phyloP scores from a whole-genome alignment of 1,140 invertebrate genomes.

The Sipha flava region DNA sequence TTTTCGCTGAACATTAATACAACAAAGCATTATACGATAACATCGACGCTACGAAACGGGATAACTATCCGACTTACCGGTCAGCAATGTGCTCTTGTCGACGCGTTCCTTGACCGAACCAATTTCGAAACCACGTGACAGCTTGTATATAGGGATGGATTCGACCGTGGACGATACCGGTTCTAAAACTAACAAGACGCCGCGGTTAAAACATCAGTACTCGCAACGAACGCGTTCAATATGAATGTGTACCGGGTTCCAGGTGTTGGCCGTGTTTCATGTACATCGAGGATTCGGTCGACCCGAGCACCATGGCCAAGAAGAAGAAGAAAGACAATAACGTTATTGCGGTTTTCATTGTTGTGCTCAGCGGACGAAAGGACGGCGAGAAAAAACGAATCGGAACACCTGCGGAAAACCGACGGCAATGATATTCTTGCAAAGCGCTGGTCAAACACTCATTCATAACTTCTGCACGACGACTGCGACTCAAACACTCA shows the following conservation, averaged over 20 bases:
- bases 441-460: not conserved
- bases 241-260: conserved; percentile 2
- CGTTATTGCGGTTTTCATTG: not conserved
- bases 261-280: not conserved
- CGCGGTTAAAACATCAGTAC: not conserved
- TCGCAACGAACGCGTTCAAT: not conserved
- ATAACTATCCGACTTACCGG: not conserved
- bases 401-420: not conserved
- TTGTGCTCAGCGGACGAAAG: not conserved
- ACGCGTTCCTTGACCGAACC: not conserved
- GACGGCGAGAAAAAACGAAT: not conserved
- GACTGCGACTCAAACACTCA: not conserved
- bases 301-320: not conserved
- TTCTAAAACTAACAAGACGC: not conserved
- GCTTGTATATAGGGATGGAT: conserved; percentile 21
- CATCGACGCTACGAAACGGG: no score
- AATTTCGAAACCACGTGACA: not conserved
- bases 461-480: not conserved
- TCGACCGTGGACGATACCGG: conserved; percentile 22
- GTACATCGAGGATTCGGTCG: not conserved
- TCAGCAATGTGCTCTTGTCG: not conserved
- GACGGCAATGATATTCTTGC: not conserved
- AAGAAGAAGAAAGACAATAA: not conserved
- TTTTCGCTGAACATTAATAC: not conserved
- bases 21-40: not conserved